Percentiles rank a stretch among this genome's conserved stretches.
These are phyloP conservation scores for Apostichopus japonicus DNA, from an alignment of 35 echinoderm and acorn worm species.

Conservation along the genomic window DNA sequence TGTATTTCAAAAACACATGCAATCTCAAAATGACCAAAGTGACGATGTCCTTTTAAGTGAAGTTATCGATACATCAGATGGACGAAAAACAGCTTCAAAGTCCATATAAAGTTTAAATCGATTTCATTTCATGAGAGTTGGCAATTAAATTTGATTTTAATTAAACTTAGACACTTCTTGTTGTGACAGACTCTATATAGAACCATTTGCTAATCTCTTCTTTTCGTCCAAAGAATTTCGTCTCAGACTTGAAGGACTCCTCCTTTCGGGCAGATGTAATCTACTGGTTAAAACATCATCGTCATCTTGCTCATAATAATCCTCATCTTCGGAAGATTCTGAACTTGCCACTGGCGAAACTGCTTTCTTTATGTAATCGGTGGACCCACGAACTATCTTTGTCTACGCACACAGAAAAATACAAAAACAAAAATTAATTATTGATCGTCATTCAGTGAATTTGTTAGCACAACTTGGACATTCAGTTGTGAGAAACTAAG, in stretches of 20 bases:
- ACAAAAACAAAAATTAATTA: too few species aligned
- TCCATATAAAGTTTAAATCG: too few species aligned
- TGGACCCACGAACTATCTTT: constrained; percentile 71
- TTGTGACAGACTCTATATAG: background rate
- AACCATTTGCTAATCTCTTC: constrained; percentile 16
- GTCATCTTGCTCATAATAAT: constrained; percentile 29
- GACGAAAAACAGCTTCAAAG: too few species aligned
- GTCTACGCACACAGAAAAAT: background rate
- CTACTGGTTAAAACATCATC: background rate
- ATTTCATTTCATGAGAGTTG: too few species aligned
- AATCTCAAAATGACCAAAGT: too few species aligned
- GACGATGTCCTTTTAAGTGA: too few species aligned
- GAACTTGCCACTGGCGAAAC: constrained; percentile 77
- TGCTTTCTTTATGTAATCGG: constrained; percentile 64
- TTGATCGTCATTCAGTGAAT: too few species aligned
- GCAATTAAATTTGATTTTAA: too few species aligned
- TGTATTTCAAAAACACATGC: too few species aligned
- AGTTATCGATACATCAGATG: too few species aligned
- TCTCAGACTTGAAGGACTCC: constrained; percentile 3
- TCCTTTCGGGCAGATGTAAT: background rate
- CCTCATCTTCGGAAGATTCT: constrained; percentile 30
- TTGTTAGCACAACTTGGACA: too few species aligned
- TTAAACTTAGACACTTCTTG: background rate
- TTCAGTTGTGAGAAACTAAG: too few species aligned
- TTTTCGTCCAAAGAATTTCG: background rate